Base-by-base conservation (phyloP, 1,140 invertebrate genomes). In the Lanistes nyassanus region DNA sequence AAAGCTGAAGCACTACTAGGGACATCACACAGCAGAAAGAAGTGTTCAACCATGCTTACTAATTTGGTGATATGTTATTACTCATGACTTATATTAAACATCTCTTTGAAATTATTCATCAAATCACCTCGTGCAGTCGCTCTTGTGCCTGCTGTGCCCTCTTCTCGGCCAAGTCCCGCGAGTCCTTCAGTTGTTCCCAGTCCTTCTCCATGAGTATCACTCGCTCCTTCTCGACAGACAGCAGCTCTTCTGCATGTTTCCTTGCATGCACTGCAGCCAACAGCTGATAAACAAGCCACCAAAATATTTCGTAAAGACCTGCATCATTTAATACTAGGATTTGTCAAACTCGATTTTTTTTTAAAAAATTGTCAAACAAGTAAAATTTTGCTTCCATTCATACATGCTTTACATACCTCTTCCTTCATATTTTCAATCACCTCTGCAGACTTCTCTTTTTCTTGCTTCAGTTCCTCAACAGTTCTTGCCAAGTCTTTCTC, bases 401-500 rank as follows among this genome's bases (percentile, higher is more conserved):
- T 19, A n/a, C 29, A 36, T 31, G 21, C 19, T 58, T 29, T 19
- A 64, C 53, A 26, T 79, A 86, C 85, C 80, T 87, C 70, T 34
- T 75, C 51, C 60, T 82, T 83, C 26, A 85, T 68, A 39, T 79
- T 65, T 9, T 83, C 80, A n/a, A 83, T 68, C 23, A 78, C 56
- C 16, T 79, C 39, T 37, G 79, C 58, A 34, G 84, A 81, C n/a
- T 76, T 77, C 56, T 86, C 80, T 66, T 83, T 83, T 69, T 87
- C 86, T 66, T 68, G 37, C 58, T 76, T 79, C 42, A 87, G 78
- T 34, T 82, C 80, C 56, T 85, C 81, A 19, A 83, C 75, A 68
- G 82, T 81, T 2, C 77, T 77, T 16, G 82, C 77, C 77, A 87
- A 81, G 29, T 86, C 82, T 68, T 76, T 74, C 73, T 86, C 85